Base-by-base conservation (phyloP, 1,140 invertebrate genomes). In the Choristoneura fumiferana region DNA sequence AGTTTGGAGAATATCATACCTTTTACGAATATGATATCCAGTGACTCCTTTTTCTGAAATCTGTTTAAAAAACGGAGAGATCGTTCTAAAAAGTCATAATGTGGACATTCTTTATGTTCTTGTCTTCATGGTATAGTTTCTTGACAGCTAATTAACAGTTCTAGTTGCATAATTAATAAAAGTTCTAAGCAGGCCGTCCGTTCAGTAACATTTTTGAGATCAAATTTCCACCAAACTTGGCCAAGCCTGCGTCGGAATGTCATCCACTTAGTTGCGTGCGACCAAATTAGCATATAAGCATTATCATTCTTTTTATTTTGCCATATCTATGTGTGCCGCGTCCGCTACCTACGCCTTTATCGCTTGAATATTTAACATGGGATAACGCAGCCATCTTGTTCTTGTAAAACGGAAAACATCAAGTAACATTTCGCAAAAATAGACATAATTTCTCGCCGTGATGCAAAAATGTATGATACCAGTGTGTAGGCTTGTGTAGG, bases 271-370 rank as follows among this genome's bases (percentile, higher is more conserved):
- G 2, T 29, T 29, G n/a, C n/a, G 14, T 40, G 38, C 14, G 38
- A 40, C 38, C 1, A 40, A 40, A 40, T 40, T 40, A 17, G 39
- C 39, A 40, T 40, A 40, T n/a, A n/a, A 29, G 22, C 22, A 29
- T 29, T n/a, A 29, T 17, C 18, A 45, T 18, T 40, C 39, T 40
- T 15, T 14, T n/a, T 29, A 29, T 22, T 45, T 18, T 22, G 18
- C 13, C 9, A 45, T 45, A 45, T 22, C 40, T 45, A 45, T 18
- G 40, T 45, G 40, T 45, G 40, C 18, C 40, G 40, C 40, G 17
- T 45, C 18, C 15, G 40, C 40, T 22, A n/a, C 40, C 40, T 45
- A 45, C 40, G 40, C 40, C 40, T 45, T 6, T 45, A 45, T 45
- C 40, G 17, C 39, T 39, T 40, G 39, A 15, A 45, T 45, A 45